Conservation (phyloP, 2,113 vertebrate species). For the Xyliphius kryptos region DNA sequence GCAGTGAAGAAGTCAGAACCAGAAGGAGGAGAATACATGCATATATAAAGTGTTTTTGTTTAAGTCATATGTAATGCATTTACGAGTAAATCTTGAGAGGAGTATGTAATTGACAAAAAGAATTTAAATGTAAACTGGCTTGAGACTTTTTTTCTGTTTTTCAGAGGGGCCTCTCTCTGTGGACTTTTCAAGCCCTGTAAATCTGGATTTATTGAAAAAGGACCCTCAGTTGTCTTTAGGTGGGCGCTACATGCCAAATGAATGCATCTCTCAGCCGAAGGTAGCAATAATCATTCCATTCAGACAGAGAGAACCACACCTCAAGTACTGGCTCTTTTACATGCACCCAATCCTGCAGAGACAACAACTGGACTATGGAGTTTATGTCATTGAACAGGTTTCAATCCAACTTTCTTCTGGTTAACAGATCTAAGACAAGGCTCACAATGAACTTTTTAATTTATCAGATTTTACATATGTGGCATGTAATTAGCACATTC, state of each 20-base stretch:
- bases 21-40: too few species aligned
- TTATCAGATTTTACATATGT: too few species aligned
- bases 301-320: constrained; percentile 73
- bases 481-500: too few species aligned
- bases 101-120: too few species aligned
- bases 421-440: too few species aligned
- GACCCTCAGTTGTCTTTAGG: constrained; percentile 58
- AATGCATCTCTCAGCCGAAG: constrained; percentile 72
- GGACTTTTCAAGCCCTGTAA: constrained; percentile 64
- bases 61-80: too few species aligned
- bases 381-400: constrained; percentile 80
- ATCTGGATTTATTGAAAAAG: constrained; percentile 59
- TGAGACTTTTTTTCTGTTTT: constrained; percentile 4
- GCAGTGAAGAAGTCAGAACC: too few species aligned
- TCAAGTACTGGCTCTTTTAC: constrained; percentile 75
- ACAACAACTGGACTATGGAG: constrained; percentile 75
- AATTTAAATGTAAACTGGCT: not conserved
- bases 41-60: too few species aligned
- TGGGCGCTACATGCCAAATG: constrained; percentile 60
- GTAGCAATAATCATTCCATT: constrained; percentile 80
- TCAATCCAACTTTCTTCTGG: not conserved
- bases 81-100: too few species aligned
- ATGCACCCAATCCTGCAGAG: constrained; percentile 74
- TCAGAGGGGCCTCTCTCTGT: constrained; percentile 43
- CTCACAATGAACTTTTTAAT: too few species aligned